phyloP scores from a whole-genome alignment of 2,888 invertebrate genomes.

The Frankliniella fusca region DNA sequence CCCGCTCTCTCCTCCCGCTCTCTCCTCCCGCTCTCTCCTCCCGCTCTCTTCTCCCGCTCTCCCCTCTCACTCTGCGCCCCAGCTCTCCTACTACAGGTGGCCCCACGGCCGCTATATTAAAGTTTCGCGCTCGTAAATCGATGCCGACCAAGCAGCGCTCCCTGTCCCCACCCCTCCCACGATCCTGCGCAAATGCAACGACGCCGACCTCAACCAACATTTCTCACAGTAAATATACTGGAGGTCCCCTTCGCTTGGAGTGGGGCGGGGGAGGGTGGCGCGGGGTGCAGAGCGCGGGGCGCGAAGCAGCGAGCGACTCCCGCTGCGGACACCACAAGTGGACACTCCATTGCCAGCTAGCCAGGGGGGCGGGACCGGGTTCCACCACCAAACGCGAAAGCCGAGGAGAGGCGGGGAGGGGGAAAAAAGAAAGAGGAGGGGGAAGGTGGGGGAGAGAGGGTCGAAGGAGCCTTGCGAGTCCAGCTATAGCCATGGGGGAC shows the following conservation, averaged over 20 bases:
- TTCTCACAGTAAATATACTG: conserved; percentile 10
- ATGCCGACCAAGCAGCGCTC: not conserved
- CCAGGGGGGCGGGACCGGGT: not conserved
- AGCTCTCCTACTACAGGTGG: not conserved
- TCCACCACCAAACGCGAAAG: not conserved
- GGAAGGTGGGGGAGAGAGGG: not conserved
- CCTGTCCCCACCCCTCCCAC: not conserved
- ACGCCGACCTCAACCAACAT: not conserved
- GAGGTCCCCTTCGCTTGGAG: not conserved
- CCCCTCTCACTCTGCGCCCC: not conserved
- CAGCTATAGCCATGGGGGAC: not conserved
- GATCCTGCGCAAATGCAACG: not conserved
- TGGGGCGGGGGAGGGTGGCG: not conserved
- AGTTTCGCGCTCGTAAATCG: conserved; percentile 10
- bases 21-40: no score
- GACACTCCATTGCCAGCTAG: not conserved
- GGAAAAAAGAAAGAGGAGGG: not conserved
- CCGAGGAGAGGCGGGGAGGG: not conserved
- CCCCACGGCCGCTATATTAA: not conserved
- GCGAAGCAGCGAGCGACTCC: no score
- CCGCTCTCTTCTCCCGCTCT: no score
- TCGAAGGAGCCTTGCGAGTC: not conserved
- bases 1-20: no score
- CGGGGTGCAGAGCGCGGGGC: not conserved
- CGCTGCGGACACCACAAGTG: not conserved